A percentile compares a stretch with the other conserved stretches of the same genome.
Evolutionary conservation across 2,797 vertebrate genomes (phyloP).

Genomic region (Helarctos malayanus): DNA sequence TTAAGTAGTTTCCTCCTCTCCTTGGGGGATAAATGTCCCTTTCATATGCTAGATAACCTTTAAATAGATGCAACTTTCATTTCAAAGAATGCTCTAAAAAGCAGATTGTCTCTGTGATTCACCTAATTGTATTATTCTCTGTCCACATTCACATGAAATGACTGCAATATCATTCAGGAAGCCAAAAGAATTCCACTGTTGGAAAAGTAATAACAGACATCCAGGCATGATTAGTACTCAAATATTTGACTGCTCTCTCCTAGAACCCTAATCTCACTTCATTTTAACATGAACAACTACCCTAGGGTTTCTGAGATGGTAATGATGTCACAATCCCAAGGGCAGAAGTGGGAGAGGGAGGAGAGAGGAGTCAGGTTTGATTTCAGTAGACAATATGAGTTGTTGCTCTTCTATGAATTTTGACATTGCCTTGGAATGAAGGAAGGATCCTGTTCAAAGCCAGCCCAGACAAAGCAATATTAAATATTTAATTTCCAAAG

Average conservation of each 20-base stretch:
- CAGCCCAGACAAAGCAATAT: conserved; percentile 85
- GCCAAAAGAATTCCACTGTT: conserved; percentile 67
- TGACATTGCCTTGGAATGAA: conserved; percentile 84
- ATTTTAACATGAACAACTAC: conserved; percentile 90
- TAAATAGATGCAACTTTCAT: conserved; percentile 50
- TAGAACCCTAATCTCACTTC: conserved; percentile 90
- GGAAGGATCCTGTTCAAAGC: conserved; percentile 82
- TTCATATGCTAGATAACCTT: conserved; percentile 69
- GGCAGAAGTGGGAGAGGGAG: conserved; percentile 70
- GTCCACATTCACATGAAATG: conserved; percentile 33
- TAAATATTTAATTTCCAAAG: conserved; percentile 89
- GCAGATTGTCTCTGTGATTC: conserved; percentile 59
- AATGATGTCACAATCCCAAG: conserved; percentile 88
- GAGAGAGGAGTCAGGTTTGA: conserved; percentile 79
- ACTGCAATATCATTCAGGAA: conserved; percentile 49
- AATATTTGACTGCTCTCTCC: conserved; percentile 89
- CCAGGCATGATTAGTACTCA: conserved; percentile 89
- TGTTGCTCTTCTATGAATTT: conserved; percentile 82
- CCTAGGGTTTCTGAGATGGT: conserved; percentile 88
- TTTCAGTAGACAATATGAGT: conserved; percentile 86
- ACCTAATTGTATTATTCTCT: conserved; percentile 66
- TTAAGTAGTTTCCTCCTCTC: conserved; percentile 37
- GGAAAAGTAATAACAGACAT: conserved; percentile 78
- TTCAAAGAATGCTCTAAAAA: conserved; percentile 67
- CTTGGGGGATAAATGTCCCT: conserved; percentile 57